phyloP scores from a whole-genome alignment of 2,797 vertebrate genomes.

The Phyllotis vaccarum region DNA sequence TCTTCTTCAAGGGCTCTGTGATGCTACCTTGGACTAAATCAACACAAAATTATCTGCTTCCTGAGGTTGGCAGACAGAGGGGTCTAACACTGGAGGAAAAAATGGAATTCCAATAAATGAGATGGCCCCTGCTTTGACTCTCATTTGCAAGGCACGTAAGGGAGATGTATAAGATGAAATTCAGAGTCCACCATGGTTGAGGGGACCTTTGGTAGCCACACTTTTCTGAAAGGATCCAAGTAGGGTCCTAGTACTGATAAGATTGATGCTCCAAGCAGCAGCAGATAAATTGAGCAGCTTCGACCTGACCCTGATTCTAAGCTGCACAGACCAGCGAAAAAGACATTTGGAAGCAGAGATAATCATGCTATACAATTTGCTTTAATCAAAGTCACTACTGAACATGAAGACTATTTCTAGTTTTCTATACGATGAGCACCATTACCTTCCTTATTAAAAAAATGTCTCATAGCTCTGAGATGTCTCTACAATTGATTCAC shows the following conservation, averaged over 20 bases:
- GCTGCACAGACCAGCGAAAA: neutral
- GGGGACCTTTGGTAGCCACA: neutral
- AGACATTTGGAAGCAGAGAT: neutral
- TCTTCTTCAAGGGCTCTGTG: neutral
- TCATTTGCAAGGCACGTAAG: neutral
- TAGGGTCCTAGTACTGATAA: neutral
- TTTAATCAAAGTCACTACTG: neutral
- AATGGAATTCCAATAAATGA: accelerated
- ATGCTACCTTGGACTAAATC: neutral
- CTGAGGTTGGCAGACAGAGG: accelerated
- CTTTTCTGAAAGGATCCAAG: neutral
- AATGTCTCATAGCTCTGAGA: neutral
- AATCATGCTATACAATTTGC: neutral
- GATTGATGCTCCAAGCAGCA: neutral
- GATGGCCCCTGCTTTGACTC: neutral
- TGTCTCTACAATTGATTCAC: conserved; percentile 7
- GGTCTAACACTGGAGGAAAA: neutral
- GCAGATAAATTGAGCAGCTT: neutral
- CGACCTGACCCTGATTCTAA: neutral
- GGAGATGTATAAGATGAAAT: neutral
- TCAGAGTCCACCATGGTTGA: neutral
- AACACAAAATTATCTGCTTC: neutral
- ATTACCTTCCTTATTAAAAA: neutral
- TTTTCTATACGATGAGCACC: neutral
- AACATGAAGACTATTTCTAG: neutral